Evolutionary conservation across 2,888 invertebrate genomes (phyloP).

Genomic region (Acleris holmiana): DNA sequence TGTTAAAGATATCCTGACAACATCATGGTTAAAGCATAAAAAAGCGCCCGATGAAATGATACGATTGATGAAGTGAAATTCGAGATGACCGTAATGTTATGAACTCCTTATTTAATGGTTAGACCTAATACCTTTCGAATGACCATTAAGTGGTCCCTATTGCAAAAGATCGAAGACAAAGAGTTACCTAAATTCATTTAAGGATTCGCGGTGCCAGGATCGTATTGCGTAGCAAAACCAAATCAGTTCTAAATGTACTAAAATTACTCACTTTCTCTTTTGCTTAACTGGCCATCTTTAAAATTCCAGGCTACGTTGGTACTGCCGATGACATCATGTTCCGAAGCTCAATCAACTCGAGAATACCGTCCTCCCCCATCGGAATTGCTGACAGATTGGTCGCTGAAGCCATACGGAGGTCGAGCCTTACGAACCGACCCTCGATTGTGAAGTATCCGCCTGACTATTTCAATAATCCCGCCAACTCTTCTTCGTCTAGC

Average conservation of each 20-base stretch:
- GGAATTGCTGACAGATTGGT: constrained; percentile 70
- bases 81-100: no score
- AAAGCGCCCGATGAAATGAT: no score
- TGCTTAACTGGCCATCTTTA: background rate
- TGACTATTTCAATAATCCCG: constrained; percentile 68
- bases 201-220: no score
- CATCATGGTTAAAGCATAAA: no score
- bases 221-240: no score
- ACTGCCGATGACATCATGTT: constrained; percentile 59
- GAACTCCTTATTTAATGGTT: no score
- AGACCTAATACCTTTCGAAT: no score
- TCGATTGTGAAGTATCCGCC: constrained; percentile 72
- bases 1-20: no score
- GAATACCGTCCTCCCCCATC: constrained; percentile 57
- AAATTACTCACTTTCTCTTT: background rate
- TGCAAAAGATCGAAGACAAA: no score
- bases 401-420: constrained; percentile 70
- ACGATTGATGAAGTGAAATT: no score
- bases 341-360: constrained; percentile 53
- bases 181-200: no score
- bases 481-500: constrained; percentile 68
- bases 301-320: constrained; percentile 63
- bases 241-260: background rate
- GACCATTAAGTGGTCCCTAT: no score
- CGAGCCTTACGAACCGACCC: constrained; percentile 69